Conservation (phyloP, 2,888 invertebrate species). For the Aricia artaxerxes region DNA sequence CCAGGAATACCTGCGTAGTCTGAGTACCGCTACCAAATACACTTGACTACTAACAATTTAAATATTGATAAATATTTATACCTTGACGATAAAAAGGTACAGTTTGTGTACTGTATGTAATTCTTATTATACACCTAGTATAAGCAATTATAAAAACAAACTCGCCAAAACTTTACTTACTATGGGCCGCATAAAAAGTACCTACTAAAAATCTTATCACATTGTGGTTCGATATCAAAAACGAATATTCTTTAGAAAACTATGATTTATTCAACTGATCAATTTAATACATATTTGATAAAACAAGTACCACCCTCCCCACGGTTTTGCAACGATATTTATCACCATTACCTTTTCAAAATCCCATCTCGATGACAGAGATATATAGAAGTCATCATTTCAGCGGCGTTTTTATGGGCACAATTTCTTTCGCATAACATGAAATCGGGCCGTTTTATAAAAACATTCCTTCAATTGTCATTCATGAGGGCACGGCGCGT, state of each 20-base stretch:
- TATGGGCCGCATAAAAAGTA: background rate
- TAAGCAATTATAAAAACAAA: too few relatives aligned
- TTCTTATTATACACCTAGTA: background rate
- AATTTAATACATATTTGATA: conserved; percentile 6
- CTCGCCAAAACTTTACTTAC: too few relatives aligned
- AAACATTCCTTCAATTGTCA: conserved; percentile 80
- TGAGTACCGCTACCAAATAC: conserved; percentile 34
- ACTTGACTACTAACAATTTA: conserved; percentile 15
- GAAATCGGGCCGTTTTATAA: conserved; percentile 74
- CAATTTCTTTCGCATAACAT: conserved; percentile 79
- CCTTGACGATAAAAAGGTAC: background rate
- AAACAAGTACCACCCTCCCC: conserved; percentile 22
- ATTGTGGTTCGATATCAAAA: background rate
- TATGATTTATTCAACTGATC: background rate
- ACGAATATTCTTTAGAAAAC: background rate
- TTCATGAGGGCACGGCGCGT: conserved; percentile 76
- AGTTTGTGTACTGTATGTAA: background rate
- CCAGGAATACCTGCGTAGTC: conserved; percentile 53
- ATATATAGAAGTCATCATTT: conserved; percentile 78
- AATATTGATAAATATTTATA: background rate
- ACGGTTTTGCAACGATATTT: conserved; percentile 17
- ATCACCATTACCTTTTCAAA: conserved; percentile 66
- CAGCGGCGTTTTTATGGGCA: conserved; percentile 75
- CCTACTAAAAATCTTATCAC: background rate
- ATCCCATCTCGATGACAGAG: conserved; percentile 71